Base-by-base conservation (phyloP, 2,113 vertebrate genomes). In the Melanocharis versteri region DNA sequence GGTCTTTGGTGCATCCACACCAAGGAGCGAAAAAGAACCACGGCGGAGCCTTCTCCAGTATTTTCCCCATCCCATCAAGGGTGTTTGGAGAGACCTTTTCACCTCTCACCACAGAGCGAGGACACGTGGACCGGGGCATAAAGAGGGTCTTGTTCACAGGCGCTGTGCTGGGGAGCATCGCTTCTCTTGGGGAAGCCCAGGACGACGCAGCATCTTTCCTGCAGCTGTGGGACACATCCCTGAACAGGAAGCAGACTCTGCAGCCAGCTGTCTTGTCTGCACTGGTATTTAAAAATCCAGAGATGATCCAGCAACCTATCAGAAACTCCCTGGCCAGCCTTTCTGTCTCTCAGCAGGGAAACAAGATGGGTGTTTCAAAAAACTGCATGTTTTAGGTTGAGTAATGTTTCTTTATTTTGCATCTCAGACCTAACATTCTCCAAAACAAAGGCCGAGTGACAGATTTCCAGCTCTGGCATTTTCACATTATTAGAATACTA, bases 41-140 rank as follows among this genome's bases (percentile, higher is more conserved):
- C 8, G 20, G 50, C 0, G 0, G 35, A 79, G 42, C 33, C 19
- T 58, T 58, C 50, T 65, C 66, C 0, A 0, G 16, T 54, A 24
- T 54, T 66, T 40, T 57, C 40, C 39, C 65, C 45, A n/a, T 50
- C 16, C 50, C 24, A 27, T 61, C 65, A 60, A 54, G 54, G 62
- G 37, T 33, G 27, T 57, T 87, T 47, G 31, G 33, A 72, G 1
- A 83, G 93, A 90, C 66, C 75, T 95, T 87, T 91, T 66, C 91
- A 87, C 82, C 82, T 61, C 81, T 15, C 4, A 0, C 6, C 6
- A 3, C 77, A 54, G 56, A 90, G 50, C 6, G 54, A 91, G 93
- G 78, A 89, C 87, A 87, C 50, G 0, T 39, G 93, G 78, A 53
- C 40, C 1, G 0, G 3, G 40, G 39, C 66, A 90, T 77, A 82